phyloP scores from a whole-genome alignment of 1,140 invertebrate genomes.

The Nasonia longicornis region DNA sequence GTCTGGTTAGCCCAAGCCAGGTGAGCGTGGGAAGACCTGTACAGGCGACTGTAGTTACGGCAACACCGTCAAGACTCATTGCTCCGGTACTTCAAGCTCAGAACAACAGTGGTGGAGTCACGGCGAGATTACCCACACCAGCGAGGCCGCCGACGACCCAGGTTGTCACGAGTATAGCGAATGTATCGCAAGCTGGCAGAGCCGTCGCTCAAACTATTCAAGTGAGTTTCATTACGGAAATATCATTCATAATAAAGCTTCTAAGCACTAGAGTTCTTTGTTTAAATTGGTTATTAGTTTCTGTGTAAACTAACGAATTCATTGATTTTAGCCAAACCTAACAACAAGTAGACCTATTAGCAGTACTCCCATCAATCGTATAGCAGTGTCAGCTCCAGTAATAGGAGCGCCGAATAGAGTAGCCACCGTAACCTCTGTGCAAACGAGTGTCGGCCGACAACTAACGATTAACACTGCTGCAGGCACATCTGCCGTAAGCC shows the following conservation, averaged over 20 bases:
- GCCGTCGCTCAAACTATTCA: conserved; percentile 61
- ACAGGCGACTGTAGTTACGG: conserved; percentile 63
- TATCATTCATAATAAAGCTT: no score
- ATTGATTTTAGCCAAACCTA: conserved; percentile 58
- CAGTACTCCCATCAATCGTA: conserved; percentile 60
- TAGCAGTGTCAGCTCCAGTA: conserved; percentile 62
- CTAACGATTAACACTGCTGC: conserved; percentile 62
- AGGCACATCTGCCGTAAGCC: conserved; percentile 58
- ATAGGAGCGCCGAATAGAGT: conserved; percentile 63
- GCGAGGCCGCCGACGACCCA: conserved; percentile 58
- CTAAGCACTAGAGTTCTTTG: neutral
- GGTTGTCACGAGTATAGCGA: conserved; percentile 54
- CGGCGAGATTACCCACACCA: conserved; percentile 59
- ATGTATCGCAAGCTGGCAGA: conserved; percentile 57
- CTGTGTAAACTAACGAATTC: conserved; percentile 22
- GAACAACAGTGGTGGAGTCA: conserved; percentile 18
- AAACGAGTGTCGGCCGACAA: conserved; percentile 58
- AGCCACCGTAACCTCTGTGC: conserved; percentile 61
- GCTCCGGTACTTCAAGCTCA: conserved; percentile 61
- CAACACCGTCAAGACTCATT: conserved; percentile 61
- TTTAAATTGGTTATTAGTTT: conserved; percentile 22
- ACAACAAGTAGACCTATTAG: conserved; percentile 57
- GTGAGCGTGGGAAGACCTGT: conserved; percentile 58
- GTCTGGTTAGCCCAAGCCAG: conserved; percentile 55
- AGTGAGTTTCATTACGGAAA: conserved; percentile 48